phyloP scores from a whole-genome alignment of 1,140 invertebrate genomes.

The Hyles euphorbiae region DNA sequence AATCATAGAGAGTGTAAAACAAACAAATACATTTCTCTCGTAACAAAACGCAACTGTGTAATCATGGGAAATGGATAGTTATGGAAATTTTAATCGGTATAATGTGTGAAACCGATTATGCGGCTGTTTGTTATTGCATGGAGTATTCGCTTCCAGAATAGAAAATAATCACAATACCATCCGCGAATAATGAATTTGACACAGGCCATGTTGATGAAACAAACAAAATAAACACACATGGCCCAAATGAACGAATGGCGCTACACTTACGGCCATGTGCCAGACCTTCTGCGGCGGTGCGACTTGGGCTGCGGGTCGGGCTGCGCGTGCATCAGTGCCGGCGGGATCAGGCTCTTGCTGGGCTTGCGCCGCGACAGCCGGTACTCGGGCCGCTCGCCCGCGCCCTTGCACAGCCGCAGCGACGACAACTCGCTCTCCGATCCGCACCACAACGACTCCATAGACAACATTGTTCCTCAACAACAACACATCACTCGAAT shows the following conservation, averaged over 20 bases:
- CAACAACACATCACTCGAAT: conserved; percentile 29
- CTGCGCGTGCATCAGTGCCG: conserved; percentile 48
- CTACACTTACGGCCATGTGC: conserved; percentile 79
- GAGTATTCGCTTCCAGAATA: no score
- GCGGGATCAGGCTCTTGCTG: conserved; percentile 55
- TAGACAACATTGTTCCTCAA: conserved; percentile 51
- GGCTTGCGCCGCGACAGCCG: conserved; percentile 64
- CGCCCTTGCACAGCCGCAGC: conserved; percentile 45
- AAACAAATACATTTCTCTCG: no score
- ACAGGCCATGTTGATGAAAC: no score
- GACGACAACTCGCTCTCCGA: conserved; percentile 59
- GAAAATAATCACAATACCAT: no score
- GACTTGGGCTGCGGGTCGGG: conserved; percentile 41
- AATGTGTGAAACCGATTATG: no score
- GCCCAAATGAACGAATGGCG: conserved; percentile 1
- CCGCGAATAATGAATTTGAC: no score
- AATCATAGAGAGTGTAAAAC: no score
- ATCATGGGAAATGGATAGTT: no score
- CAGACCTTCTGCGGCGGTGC: conserved; percentile 71
- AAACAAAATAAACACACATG: conserved; percentile 2
- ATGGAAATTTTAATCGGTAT: no score
- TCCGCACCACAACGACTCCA: conserved; percentile 76
- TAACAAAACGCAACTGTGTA: no score
- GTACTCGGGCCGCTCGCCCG: conserved; percentile 70
- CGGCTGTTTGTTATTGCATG: no score